Conservation (phyloP, 1,140 invertebrate species). For the Bombus pyrosoma region DNA sequence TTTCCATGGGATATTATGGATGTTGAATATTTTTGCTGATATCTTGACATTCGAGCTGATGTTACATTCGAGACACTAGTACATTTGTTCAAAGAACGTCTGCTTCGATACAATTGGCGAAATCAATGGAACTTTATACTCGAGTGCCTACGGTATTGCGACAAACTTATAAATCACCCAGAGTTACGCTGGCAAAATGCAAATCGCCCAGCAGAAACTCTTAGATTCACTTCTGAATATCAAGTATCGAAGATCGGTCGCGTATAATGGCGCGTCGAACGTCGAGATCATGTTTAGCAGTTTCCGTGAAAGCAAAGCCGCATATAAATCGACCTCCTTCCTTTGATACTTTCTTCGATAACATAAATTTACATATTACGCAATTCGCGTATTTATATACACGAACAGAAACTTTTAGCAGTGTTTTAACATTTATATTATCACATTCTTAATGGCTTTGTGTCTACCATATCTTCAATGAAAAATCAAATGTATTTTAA, state of each 20-base stretch:
- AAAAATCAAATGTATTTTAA: too few relatives aligned
- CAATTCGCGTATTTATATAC: background rate
- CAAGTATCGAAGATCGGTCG: conserved; percentile 35
- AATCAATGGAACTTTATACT: background rate
- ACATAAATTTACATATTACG: conserved; percentile 35
- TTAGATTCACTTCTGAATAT: conserved; percentile 46
- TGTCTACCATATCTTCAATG: background rate
- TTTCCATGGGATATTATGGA: too few relatives aligned
- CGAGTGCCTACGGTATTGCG: background rate
- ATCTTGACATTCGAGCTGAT: background rate
- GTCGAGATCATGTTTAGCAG: conserved; percentile 31
- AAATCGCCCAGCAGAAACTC: conserved; percentile 27
- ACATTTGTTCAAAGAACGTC: background rate
- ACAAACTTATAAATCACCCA: conserved; percentile 30
- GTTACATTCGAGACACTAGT: background rate
- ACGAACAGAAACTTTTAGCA: background rate
- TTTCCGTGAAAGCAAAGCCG: conserved; percentile 33
- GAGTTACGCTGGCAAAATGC: conserved; percentile 32
- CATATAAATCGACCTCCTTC: conserved; percentile 44
- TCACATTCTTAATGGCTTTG: background rate
- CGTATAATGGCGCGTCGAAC: conserved; percentile 43
- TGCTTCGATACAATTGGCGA: background rate
- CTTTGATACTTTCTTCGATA: conserved; percentile 36
- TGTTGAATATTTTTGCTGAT: background rate
- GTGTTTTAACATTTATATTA: background rate